Conservation (phyloP, 2,113 vertebrate genomes). For the Plectropomus leopardus region DNA sequence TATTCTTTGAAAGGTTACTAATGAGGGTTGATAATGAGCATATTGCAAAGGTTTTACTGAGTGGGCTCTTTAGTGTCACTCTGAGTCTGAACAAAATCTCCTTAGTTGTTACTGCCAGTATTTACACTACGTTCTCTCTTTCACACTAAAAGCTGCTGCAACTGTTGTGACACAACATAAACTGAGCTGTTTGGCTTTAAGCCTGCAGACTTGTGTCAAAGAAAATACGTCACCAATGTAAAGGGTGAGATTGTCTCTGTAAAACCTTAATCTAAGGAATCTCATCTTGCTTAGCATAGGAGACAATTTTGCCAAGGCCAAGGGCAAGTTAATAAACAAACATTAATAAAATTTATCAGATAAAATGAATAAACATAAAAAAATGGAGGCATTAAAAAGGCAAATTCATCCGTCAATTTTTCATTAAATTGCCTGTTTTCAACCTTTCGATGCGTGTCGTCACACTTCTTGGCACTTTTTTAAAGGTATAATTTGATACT, state of each 20-base stretch:
- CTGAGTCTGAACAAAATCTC: not conserved
- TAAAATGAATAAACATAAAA: too few relatives aligned
- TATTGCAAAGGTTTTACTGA: not conserved
- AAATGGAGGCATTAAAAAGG: too few relatives aligned
- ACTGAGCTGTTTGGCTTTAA: conserved; percentile 12
- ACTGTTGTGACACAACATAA: not conserved
- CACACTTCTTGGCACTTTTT: too few relatives aligned
- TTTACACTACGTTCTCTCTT: conserved; percentile 4
- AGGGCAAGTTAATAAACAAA: too few relatives aligned
- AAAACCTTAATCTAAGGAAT: not conserved
- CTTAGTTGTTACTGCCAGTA: not conserved
- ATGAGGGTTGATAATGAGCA: not conserved
- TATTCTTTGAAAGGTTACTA: not conserved
- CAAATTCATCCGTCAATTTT: too few relatives aligned
- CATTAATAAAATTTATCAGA: too few relatives aligned
- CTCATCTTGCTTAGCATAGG: too few relatives aligned
- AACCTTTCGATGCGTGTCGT: too few relatives aligned
- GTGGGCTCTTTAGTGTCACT: not conserved
- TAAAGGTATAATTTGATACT: too few relatives aligned
- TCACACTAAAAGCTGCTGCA: conserved; percentile 1
- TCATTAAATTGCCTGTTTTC: too few relatives aligned
- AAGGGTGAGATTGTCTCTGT: not conserved
- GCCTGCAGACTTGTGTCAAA: not conserved
- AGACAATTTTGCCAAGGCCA: too few relatives aligned
- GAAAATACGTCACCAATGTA: not conserved